These are phyloP conservation scores for Anser brachyrhynchus DNA, from an alignment of 2,113 vertebrate species.

Conservation along the genomic window DNA sequence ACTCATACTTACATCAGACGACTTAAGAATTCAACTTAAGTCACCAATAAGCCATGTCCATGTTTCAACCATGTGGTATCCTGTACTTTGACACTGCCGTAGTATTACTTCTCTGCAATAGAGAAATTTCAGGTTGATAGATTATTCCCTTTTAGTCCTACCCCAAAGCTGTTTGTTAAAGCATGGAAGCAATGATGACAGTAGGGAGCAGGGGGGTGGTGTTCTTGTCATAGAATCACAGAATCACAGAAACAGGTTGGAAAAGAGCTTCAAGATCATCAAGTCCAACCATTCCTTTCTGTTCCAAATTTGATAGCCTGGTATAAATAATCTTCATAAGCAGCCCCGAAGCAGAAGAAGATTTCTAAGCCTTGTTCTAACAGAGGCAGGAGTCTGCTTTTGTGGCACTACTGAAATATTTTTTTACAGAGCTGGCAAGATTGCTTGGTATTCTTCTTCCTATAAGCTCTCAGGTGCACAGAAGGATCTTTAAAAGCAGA, in stretches of 20 bases:
- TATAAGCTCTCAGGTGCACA: background rate
- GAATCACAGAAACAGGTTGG: background rate
- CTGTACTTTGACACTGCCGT: background rate
- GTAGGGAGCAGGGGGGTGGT: accelerated
- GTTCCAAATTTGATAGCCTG: background rate
- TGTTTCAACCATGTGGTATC: background rate
- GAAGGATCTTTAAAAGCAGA: background rate
- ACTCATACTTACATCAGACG: background rate
- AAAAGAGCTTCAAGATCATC: background rate
- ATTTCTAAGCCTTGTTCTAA: background rate
- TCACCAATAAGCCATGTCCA: background rate
- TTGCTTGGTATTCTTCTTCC: background rate
- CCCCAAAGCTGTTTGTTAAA: background rate
- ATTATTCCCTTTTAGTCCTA: background rate
- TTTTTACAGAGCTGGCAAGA: background rate
- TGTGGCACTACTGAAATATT: background rate
- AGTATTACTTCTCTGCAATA: background rate
- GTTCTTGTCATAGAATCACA: background rate
- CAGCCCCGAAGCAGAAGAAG: background rate
- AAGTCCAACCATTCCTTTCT: background rate
- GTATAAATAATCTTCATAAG: background rate
- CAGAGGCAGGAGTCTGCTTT: background rate
- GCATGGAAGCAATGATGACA: background rate
- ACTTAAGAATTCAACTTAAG: background rate
- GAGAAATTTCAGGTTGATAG: background rate